Percentiles rank a stretch among this genome's conserved stretches.
phyloP scores from a whole-genome alignment of 2,888 invertebrate species.

The Adelphocoris suturalis region DNA sequence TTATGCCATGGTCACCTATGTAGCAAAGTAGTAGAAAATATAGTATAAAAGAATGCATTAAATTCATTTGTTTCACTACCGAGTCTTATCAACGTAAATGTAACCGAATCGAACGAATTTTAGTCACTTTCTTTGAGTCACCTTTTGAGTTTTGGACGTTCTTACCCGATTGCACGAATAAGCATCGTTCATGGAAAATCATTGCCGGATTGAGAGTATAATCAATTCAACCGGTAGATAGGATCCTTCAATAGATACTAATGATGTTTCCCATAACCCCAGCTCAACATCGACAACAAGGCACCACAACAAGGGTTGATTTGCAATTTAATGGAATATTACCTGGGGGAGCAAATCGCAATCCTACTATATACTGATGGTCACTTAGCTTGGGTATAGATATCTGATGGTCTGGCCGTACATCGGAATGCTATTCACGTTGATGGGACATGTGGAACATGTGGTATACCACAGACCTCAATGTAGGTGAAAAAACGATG shows the following conservation, averaged over 20 bases:
- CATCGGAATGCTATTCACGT: not conserved
- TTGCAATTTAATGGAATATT: conserved; percentile 66
- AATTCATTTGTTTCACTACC: too few species aligned
- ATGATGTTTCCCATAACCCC: not conserved
- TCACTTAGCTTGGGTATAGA: conserved; percentile 32
- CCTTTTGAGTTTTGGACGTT: too few species aligned
- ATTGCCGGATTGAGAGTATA: not conserved
- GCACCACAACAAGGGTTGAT: conserved; percentile 40
- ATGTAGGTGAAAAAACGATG: too few species aligned
- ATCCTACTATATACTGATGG: conserved; percentile 48
- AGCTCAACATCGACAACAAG: not conserved
- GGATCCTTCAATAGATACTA: not conserved
- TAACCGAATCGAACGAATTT: too few species aligned
- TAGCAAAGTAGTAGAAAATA: too few species aligned
- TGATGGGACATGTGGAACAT: not conserved
- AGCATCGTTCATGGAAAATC: too few species aligned
- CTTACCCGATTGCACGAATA: too few species aligned
- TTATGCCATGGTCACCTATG: too few species aligned
- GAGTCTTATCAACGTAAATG: too few species aligned
- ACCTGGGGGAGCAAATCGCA: conserved; percentile 37
- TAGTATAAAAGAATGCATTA: too few species aligned
- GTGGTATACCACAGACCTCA: too few species aligned
- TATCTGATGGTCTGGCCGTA: not conserved
- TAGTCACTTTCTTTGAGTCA: too few species aligned
- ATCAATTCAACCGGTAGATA: not conserved